phyloP scores from a whole-genome alignment of 2,113 vertebrate genomes.

The Acinonyx jubatus region DNA sequence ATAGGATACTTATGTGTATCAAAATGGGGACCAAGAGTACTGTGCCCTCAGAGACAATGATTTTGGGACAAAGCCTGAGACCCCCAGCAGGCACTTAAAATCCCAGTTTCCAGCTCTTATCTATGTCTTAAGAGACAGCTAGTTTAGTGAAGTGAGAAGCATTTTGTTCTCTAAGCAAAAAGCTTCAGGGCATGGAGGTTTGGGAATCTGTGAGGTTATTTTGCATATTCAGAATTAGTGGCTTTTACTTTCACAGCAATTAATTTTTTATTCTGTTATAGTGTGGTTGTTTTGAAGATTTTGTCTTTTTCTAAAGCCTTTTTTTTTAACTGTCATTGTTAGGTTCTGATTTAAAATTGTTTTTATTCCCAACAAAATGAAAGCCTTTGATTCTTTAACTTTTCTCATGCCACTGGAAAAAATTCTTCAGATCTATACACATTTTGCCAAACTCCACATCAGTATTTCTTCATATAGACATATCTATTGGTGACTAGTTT shows the following conservation, averaged over 20 bases:
- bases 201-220: conserved; percentile 34
- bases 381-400: conserved; percentile 8
- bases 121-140: conserved; percentile 34
- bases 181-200: conserved; percentile 7
- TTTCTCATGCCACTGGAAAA: not conserved
- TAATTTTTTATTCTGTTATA: conserved; percentile 33
- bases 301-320: not conserved
- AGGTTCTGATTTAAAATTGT: not conserved
- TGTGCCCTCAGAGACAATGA: not conserved
- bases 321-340: not conserved
- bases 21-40: not conserved
- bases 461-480: not conserved
- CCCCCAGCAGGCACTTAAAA: not conserved
- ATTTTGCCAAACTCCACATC: not conserved
- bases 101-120: not conserved
- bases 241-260: conserved; percentile 26
- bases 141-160: not conserved
- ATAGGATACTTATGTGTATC: not conserved
- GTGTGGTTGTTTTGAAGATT: not conserved
- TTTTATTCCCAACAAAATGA: not conserved
- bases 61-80: not conserved
- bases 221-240: conserved; percentile 53
- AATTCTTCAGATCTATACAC: not conserved
- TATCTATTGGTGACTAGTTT: not conserved
- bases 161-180: conserved; percentile 57